phyloP scores from a whole-genome alignment of 2,888 invertebrate genomes.

The Oxyteleia sp. region DNA sequence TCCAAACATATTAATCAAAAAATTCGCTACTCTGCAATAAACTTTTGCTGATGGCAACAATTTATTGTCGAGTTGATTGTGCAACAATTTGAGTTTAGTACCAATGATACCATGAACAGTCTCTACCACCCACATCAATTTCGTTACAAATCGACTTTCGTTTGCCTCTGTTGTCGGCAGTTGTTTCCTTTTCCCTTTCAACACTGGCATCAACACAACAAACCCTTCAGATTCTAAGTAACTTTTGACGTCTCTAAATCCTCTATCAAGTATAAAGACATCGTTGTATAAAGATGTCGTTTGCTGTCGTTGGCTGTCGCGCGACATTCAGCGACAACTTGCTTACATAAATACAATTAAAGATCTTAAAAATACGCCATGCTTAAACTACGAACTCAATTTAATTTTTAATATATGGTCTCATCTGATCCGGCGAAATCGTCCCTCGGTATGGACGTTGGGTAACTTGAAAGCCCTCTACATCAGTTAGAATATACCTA shows the following conservation, averaged over 20 bases:
- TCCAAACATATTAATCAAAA: slow-evolving; percentile 17
- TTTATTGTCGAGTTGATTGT: slow-evolving; percentile 23
- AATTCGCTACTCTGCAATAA: slow-evolving; percentile 3
- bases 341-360: no score
- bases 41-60: not conserved
- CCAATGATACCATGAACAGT: slow-evolving; percentile 7
- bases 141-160: slow-evolving; percentile 24
- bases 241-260: slow-evolving; percentile 19
- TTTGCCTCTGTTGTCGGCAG: slow-evolving; percentile 24
- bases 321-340: no score
- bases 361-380: no score
- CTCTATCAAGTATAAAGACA: slow-evolving; percentile 27
- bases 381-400: no score
- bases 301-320: no score
- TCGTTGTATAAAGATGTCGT: slow-evolving; percentile 27
- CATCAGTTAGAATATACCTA: slow-evolving; percentile 37
- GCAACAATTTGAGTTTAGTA: slow-evolving; percentile 6
- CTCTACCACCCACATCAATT: slow-evolving; percentile 24
- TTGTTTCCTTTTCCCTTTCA: slow-evolving; percentile 25
- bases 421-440: slow-evolving; percentile 11
- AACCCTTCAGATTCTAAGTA: slow-evolving; percentile 18
- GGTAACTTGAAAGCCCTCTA: slow-evolving; percentile 42
- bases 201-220: slow-evolving; percentile 22
- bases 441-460: slow-evolving; percentile 25
- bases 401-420: not conserved